Percentiles rank a stretch among this genome's conserved stretches.
Conservation (phyloP, 2,888 invertebrate genomes). For the Sphinx pinastri region DNA sequence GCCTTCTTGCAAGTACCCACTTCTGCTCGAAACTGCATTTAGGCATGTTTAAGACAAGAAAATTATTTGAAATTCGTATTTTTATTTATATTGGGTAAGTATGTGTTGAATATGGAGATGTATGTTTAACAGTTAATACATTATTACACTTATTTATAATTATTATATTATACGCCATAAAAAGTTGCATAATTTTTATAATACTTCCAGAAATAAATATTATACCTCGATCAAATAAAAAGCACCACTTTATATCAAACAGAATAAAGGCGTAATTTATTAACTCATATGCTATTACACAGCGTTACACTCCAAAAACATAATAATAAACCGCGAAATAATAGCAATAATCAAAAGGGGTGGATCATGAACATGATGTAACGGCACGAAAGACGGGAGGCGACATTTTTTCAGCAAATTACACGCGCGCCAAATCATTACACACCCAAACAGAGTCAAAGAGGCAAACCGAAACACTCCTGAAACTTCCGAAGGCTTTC, state of each 20-base stretch:
- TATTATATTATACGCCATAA: too few relatives aligned
- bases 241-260: neutral
- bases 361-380: constrained; percentile 55
- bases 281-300: constrained; percentile 18
- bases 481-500: constrained; percentile 77
- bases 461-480: constrained; percentile 82
- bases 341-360: constrained; percentile 62
- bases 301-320: constrained; percentile 22
- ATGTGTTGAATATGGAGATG: too few relatives aligned
- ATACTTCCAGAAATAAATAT: too few relatives aligned
- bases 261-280: constrained; percentile 17
- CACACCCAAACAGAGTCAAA: constrained; percentile 82
- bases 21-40: constrained; percentile 8
- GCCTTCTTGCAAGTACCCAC: constrained; percentile 30
- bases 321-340: constrained; percentile 49
- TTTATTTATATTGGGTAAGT: too few relatives aligned
- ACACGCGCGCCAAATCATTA: constrained; percentile 80
- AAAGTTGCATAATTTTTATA: too few relatives aligned
- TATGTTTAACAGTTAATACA: too few relatives aligned
- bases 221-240: neutral
- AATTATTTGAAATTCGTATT: too few relatives aligned
- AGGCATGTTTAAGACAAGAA: too few relatives aligned
- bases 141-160: too few relatives aligned
- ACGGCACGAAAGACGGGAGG: constrained; percentile 57
- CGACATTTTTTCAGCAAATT: constrained; percentile 80